Percentiles rank a stretch among this genome's conserved stretches.
Evolutionary conservation across 2,888 invertebrate genomes (phyloP).

Genomic region (Eupithecia exiguata): DNA sequence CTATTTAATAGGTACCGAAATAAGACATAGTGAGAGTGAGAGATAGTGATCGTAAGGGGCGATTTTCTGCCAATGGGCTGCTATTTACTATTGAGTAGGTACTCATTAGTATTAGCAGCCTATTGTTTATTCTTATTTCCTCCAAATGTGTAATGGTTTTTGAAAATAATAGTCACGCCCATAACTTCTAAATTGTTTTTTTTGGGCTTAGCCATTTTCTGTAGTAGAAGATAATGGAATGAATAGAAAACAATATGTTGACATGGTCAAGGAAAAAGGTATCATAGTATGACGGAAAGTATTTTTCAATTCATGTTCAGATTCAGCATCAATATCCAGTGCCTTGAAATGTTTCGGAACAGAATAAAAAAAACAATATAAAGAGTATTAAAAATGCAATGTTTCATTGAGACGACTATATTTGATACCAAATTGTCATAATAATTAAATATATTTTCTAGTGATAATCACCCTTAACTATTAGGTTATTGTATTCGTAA

Average conservation of each 20-base stretch:
- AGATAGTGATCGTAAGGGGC: conserved; percentile 4
- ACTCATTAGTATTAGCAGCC: too few relatives aligned
- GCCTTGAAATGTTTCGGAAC: conserved; percentile 46
- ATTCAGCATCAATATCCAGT: conserved; percentile 39
- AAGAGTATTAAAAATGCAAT: conserved; percentile 45
- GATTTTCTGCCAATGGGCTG: background rate
- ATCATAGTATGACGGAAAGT: background rate
- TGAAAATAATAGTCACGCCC: conserved; percentile 16
- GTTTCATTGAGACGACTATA: conserved; percentile 61
- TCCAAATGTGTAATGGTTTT: background rate
- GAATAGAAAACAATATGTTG: conserved; percentile 17
- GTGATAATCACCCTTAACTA: background rate
- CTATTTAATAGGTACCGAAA: conserved; percentile 28
- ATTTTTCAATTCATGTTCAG: conserved; percentile 13
- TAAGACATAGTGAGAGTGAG: too few relatives aligned
- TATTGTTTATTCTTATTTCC: background rate
- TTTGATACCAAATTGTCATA: conserved; percentile 58
- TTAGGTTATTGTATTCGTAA: conserved; percentile 12
- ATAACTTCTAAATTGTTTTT: conserved; percentile 7
- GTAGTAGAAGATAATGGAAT: conserved; percentile 10
- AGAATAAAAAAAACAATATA: conserved; percentile 57
- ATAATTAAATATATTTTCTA: conserved; percentile 28
- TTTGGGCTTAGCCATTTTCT: conserved; percentile 18
- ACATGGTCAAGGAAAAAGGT: conserved; percentile 24
- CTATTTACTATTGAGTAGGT: background rate